A percentile compares a stretch with the other conserved stretches of the same genome.
Conservation (phyloP, 2,113 vertebrate genomes). For the Lichenostomus cassidix region DNA sequence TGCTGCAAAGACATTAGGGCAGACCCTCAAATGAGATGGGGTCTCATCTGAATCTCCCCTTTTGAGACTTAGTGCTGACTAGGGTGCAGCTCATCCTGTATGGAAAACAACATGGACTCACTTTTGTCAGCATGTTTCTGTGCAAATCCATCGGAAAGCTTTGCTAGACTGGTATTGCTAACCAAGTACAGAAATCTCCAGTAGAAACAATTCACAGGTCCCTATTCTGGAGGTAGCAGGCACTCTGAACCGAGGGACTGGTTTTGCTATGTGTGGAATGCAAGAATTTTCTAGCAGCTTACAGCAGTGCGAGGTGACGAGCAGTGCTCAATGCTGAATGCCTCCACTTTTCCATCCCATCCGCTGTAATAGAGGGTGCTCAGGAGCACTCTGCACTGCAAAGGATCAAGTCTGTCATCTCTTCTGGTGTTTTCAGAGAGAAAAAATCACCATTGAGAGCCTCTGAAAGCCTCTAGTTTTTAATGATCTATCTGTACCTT, state of each 20-base stretch:
- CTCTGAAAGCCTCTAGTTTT: conserved; percentile 47
- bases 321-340: background rate
- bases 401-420: conserved; percentile 39
- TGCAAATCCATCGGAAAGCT: background rate
- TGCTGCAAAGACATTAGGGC: background rate
- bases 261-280: background rate
- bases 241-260: background rate
- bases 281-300: background rate
- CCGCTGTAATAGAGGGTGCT: background rate
- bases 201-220: background rate
- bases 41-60: background rate
- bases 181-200: background rate
- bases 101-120: accelerated
- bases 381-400: conserved; percentile 15
- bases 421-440: conserved; percentile 53
- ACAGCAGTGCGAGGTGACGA: background rate
- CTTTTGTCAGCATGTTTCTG: background rate
- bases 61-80: background rate
- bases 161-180: background rate
- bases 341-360: background rate
- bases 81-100: background rate
- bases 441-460: conserved; percentile 39
- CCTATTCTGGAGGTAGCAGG: background rate
- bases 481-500: conserved; percentile 58
- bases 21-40: background rate